Conservation (phyloP, 2,888 invertebrate genomes). For the Baronia brevicornis region DNA sequence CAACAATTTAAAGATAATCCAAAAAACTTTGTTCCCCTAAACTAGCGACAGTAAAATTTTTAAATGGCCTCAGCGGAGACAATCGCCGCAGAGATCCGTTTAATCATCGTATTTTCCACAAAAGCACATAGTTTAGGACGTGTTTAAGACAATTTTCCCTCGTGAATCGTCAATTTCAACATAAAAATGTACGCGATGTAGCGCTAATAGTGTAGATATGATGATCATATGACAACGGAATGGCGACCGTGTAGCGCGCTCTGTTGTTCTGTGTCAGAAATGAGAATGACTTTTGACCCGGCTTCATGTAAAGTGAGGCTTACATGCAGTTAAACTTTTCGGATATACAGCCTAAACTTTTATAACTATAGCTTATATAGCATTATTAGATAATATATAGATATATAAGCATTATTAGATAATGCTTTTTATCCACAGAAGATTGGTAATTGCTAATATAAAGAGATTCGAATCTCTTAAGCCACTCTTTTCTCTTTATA, state of each 20-base stretch:
- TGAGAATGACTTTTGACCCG: conserved; percentile 37
- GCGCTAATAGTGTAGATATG: conserved; percentile 30
- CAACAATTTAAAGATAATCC: conserved; percentile 9
- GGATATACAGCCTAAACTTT: no score
- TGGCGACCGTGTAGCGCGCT: conserved; percentile 31
- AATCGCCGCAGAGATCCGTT: conserved; percentile 4
- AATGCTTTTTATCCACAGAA: no score
- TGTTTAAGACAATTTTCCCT: conserved; percentile 29
- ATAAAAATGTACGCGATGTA: conserved; percentile 23
- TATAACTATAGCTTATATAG: no score
- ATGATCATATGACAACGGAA: conserved; percentile 21
- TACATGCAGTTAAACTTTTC: conserved; percentile 25
- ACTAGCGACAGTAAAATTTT: conserved; percentile 9
- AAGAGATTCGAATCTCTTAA: no score
- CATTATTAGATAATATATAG: no score
- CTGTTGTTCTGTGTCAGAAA: conserved; percentile 36
- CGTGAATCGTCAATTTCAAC: conserved; percentile 29
- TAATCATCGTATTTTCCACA: conserved; percentile 20
- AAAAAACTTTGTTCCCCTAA: conserved; percentile 1
- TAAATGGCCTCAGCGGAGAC: conserved; percentile 10
- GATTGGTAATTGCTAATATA: no score
- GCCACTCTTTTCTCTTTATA: no score
- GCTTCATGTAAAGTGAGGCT: conserved; percentile 17
- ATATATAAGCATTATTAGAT: no score
- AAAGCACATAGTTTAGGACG: conserved; percentile 23